phyloP scores from a whole-genome alignment of 2,113 vertebrate species.

The Marmota monax region DNA sequence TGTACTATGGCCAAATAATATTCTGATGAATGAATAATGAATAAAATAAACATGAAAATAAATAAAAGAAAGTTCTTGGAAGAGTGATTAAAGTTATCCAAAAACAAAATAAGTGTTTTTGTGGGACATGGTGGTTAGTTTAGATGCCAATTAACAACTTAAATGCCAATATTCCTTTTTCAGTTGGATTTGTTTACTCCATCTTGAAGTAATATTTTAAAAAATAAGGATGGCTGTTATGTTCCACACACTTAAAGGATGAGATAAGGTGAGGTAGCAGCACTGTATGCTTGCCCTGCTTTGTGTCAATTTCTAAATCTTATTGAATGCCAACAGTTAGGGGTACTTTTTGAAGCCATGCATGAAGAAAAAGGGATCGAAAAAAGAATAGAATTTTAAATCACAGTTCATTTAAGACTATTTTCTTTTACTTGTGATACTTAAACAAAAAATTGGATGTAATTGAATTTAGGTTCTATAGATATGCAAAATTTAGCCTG shows the following conservation, averaged over 20 bases:
- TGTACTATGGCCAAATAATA: not conserved
- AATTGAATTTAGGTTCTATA: slow-evolving; percentile 83
- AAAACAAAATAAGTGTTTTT: not conserved
- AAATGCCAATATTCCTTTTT: not conserved
- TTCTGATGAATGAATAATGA: not conserved
- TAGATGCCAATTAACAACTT: not conserved
- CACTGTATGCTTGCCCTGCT: not conserved
- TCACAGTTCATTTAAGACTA: slow-evolving; percentile 69
- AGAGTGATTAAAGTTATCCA: not conserved
- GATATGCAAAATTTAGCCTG: slow-evolving; percentile 82
- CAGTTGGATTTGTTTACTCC: slow-evolving; percentile 1
- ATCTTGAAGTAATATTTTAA: slow-evolving; percentile 34
- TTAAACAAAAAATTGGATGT: slow-evolving; percentile 84
- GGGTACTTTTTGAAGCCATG: slow-evolving; percentile 56
- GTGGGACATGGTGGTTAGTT: not conserved
- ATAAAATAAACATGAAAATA: slow-evolving; percentile 14
- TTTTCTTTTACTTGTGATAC: slow-evolving; percentile 77
- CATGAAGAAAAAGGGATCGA: slow-evolving; percentile 70
- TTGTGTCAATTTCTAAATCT: slow-evolving; percentile 39
- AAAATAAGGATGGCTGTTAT: not conserved
- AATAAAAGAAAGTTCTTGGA: not conserved
- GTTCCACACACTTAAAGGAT: not conserved
- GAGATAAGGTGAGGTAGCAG: not conserved
- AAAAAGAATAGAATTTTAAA: slow-evolving; percentile 73
- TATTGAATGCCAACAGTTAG: not conserved